Evolutionary conservation across 2,113 vertebrate genomes (phyloP).

Genomic region (Sander vitreus): DNA sequence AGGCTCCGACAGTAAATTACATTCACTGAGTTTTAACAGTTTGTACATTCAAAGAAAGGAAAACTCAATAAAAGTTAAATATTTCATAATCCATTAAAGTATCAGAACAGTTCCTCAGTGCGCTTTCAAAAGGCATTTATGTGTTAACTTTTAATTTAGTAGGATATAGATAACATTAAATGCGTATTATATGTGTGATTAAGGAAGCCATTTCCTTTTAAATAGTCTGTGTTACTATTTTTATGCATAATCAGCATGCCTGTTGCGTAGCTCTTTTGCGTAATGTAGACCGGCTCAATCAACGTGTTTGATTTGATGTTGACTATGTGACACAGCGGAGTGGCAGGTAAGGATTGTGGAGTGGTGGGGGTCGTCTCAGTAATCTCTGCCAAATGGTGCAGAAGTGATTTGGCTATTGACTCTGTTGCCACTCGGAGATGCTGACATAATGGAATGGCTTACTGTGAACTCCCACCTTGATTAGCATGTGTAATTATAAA

Average conservation of each 20-base stretch:
- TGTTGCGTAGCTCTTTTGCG: slow-evolving; percentile 40
- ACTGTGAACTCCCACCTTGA: slow-evolving; percentile 82
- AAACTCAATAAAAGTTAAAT: slow-evolving; percentile 56
- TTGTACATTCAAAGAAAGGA: slow-evolving; percentile 34
- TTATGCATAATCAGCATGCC: slow-evolving; percentile 65
- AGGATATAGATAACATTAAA: slow-evolving; percentile 59
- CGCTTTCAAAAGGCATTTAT: slow-evolving; percentile 40
- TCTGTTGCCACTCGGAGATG: slow-evolving; percentile 72
- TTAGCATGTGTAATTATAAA: slow-evolving; percentile 84
- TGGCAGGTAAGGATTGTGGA: slow-evolving; percentile 35
- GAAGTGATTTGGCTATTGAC: slow-evolving; percentile 74
- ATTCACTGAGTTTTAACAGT: slow-evolving; percentile 57
- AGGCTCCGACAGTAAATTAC: slow-evolving; percentile 63
- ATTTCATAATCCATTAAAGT: slow-evolving; percentile 49
- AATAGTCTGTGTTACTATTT: slow-evolving; percentile 66
- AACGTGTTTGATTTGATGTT: slow-evolving; percentile 35
- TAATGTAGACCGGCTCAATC: slow-evolving; percentile 14
- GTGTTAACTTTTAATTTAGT: slow-evolving; percentile 51
- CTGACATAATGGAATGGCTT: slow-evolving; percentile 76
- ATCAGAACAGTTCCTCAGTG: slow-evolving; percentile 18
- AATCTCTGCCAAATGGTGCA: slow-evolving; percentile 63
- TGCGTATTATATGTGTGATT: slow-evolving; percentile 60
- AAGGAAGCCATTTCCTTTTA: slow-evolving; percentile 57
- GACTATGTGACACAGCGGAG: slow-evolving; percentile 38
- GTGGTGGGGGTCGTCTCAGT: slow-evolving; percentile 44